Conservation (phyloP, 2,888 invertebrate species). For the Eilema griseolum region DNA sequence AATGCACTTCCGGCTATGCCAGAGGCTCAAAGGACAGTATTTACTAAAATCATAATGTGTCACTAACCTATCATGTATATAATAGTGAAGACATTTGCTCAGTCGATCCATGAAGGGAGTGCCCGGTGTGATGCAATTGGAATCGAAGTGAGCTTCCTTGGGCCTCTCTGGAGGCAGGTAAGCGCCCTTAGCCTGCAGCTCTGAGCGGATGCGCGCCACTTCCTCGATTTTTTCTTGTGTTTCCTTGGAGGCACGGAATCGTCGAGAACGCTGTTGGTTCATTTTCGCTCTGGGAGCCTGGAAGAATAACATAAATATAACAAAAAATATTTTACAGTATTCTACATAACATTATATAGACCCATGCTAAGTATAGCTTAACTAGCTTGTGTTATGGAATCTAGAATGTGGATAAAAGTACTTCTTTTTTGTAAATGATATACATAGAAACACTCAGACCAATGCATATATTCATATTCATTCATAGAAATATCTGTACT, state of each 20-base stretch:
- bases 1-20: too few relatives aligned
- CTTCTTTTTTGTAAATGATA: too few relatives aligned
- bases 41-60: too few relatives aligned
- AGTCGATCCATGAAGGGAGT: constrained; percentile 98
- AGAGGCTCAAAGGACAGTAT: too few relatives aligned
- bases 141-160: constrained; percentile 98
- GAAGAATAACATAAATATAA: neutral
- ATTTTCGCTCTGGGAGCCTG: constrained; percentile 99
- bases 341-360: too few relatives aligned
- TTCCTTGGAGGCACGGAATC: constrained; percentile 99
- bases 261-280: constrained; percentile 99
- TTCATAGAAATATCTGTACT: too few relatives aligned
- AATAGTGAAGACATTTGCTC: constrained; percentile 94
- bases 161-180: constrained; percentile 95
- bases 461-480: too few relatives aligned
- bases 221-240: constrained; percentile 95
- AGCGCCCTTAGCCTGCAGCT: constrained; percentile 91
- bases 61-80: constrained; percentile 92
- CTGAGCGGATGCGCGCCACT: constrained; percentile 92
- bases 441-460: too few relatives aligned
- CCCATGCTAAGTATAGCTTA: too few relatives aligned
- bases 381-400: too few relatives aligned
- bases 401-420: too few relatives aligned
- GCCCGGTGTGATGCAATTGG: constrained; percentile 99
- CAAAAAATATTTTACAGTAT: too few relatives aligned